Base-by-base conservation (phyloP, 2,888 invertebrate species). In the Mesoligia furuncula region DNA sequence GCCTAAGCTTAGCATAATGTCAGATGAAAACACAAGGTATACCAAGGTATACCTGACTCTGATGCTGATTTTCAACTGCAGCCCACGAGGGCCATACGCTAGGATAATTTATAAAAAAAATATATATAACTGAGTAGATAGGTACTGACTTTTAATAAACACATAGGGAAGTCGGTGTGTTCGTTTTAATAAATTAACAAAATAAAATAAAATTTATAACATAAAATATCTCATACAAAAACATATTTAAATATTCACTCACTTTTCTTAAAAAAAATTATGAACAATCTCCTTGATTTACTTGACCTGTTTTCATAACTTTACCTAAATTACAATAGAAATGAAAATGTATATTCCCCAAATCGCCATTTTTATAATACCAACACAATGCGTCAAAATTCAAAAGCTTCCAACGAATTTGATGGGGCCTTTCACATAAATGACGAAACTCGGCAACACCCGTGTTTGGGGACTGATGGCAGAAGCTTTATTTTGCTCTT, bases 351-450 rank as follows among this genome's bases (percentile, higher is more conserved):
- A 74, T 79, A 77, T 79, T 80, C 45, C 67, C 62, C 36, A 72
- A 88, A 88, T 75, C 57, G 61, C 54, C 70, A 79, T 77, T 86
- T 89, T 88, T 83, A 83, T 80, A 42, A 83, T 80, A 42, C 42
- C 77, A 59, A 70, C 83, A 86, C 84, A 88, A 89, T 83, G 73
- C 76, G 73, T 57, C 42, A 71, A 71, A 81, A 85, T 64, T 82
- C 75, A 88, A 88, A 84, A 71, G 85, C 72, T 65, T 54, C 76
- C 77, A 77, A 73, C 65, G 70, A 73, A 81, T 86, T 85, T 81
- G 83, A 83, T 83, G 83, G 79, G 70, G 62, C 51, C 36, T 31
- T 51, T 65, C 59, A 75, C 80, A 78, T 85, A 80, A 89, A 89
- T 82, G 85, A 77, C 77, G 72, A 66, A 77, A 77, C 67, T 72